Evolutionary conservation across 2,113 vertebrate species (phyloP).

Genomic region (Pteronura brasiliensis): DNA sequence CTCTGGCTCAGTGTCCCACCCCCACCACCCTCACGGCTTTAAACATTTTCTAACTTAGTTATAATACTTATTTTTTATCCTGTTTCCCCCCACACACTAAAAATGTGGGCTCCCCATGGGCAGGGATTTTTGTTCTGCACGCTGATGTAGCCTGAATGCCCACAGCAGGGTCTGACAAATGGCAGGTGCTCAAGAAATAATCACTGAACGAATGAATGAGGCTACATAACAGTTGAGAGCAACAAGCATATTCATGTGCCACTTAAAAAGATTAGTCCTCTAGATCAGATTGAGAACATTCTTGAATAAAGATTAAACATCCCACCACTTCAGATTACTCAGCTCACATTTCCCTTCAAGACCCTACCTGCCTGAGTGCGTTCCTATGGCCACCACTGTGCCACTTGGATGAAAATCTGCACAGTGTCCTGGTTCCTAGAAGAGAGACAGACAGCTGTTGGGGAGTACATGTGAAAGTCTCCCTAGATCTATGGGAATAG

Average conservation of each 20-base stretch:
- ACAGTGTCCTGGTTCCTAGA: constrained; percentile 96
- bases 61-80: background rate
- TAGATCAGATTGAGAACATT: background rate
- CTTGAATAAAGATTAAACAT: background rate
- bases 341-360: constrained; percentile 36
- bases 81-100: background rate
- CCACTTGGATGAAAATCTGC: constrained; percentile 99
- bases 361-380: constrained; percentile 95
- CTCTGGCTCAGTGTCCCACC: background rate
- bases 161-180: background rate
- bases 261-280: background rate
- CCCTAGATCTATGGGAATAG: background rate
- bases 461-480: constrained; percentile 31
- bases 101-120: background rate
- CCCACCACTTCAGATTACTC: constrained; percentile 12
- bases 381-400: constrained; percentile 96
- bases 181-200: background rate
- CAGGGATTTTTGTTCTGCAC: background rate
- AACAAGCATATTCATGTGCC: background rate
- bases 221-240: background rate
- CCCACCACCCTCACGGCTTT: background rate
- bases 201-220: background rate
- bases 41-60: background rate
- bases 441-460: constrained; percentile 60
- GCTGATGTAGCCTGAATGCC: background rate